Evolutionary conservation across 2,888 invertebrate genomes (phyloP).

Genomic region (Tetrapedia diversipes): DNA sequence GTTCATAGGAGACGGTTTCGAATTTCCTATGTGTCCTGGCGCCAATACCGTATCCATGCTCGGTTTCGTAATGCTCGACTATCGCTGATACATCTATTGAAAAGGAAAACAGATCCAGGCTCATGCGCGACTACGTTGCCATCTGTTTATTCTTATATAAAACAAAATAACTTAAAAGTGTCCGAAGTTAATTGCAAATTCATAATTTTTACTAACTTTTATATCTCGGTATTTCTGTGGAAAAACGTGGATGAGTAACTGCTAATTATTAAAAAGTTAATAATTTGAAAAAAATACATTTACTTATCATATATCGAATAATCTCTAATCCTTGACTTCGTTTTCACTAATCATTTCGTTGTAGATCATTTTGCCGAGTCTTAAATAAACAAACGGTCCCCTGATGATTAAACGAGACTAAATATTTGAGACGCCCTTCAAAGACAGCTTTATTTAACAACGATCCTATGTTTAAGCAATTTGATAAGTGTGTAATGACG

Average conservation of each 20-base stretch:
- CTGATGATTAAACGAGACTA: slow-evolving; percentile 47
- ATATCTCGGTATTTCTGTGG: too few species aligned
- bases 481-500: slow-evolving; percentile 18
- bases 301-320: too few species aligned
- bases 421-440: slow-evolving; percentile 54
- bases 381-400: slow-evolving; percentile 25
- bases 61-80: slow-evolving; percentile 14
- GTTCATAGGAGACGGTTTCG: slow-evolving; percentile 52
- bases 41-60: slow-evolving; percentile 53
- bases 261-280: too few species aligned
- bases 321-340: background rate
- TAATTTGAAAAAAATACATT: too few species aligned
- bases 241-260: too few species aligned
- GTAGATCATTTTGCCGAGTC: background rate
- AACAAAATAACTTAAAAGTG: too few species aligned
- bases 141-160: background rate
- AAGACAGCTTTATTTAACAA: slow-evolving; percentile 17
- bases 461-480: slow-evolving; percentile 23
- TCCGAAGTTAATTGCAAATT: too few species aligned
- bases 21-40: slow-evolving; percentile 60
- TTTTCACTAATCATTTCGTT: background rate
- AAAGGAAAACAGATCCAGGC: background rate
- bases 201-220: too few species aligned
- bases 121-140: background rate
- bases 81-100: slow-evolving; percentile 11